phyloP scores from a whole-genome alignment of 2,888 invertebrate species.

The Aethes cnicana region DNA sequence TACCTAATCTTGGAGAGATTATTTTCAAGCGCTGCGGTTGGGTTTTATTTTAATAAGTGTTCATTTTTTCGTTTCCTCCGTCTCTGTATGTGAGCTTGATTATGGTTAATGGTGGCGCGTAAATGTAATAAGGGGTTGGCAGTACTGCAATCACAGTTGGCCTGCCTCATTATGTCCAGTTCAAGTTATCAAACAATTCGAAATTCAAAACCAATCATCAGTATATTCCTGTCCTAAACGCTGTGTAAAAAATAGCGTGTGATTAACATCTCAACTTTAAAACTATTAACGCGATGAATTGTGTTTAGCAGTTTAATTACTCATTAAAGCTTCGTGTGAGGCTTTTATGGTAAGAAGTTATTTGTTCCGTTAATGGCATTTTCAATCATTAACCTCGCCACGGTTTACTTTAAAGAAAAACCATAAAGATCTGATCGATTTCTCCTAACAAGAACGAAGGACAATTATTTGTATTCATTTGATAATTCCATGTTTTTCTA shows the following conservation, averaged over 20 bases:
- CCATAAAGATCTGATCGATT: slow-evolving; percentile 1
- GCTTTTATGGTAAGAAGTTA: slow-evolving; percentile 20
- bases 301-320: slow-evolving; percentile 21
- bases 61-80: slow-evolving; percentile 69
- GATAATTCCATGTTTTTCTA: slow-evolving; percentile 34
- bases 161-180: slow-evolving; percentile 64
- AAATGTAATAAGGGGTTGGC: slow-evolving; percentile 74
- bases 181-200: slow-evolving; percentile 56
- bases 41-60: slow-evolving; percentile 55
- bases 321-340: slow-evolving; percentile 33
- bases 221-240: slow-evolving; percentile 41
- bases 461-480: slow-evolving; percentile 20
- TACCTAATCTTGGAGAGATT: too few species aligned
- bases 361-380: slow-evolving; percentile 24
- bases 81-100: slow-evolving; percentile 73
- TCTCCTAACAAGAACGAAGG: slow-evolving; percentile 7
- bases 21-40: slow-evolving; percentile 20
- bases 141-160: slow-evolving; percentile 56
- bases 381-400: slow-evolving; percentile 20
- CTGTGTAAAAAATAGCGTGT: slow-evolving; percentile 36
- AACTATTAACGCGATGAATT: slow-evolving; percentile 34
- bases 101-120: slow-evolving; percentile 71
- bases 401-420: slow-evolving; percentile 10
- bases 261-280: slow-evolving; percentile 37
- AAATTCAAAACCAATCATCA: slow-evolving; percentile 42